Base-by-base conservation (phyloP, 2,113 vertebrate genomes). In the Poeciliopsis prolifica region DNA sequence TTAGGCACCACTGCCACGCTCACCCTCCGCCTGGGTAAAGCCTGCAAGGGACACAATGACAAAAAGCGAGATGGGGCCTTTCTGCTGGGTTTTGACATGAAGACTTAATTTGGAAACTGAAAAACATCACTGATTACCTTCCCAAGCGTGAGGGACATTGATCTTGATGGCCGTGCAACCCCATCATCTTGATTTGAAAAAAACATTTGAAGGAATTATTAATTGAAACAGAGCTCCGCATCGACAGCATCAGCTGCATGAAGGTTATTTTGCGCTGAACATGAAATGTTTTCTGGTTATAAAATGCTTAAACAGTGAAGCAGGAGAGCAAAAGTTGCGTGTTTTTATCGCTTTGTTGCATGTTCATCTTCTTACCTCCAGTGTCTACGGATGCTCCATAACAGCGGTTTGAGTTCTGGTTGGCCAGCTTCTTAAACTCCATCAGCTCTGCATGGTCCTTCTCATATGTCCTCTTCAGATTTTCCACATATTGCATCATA, bases 401-500 rank as follows among this genome's bases (percentile, higher is more conserved):
- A 74, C 92, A 97, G 75, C 97, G 96, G 82, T 94, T 97, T 30
- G 97, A 97, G 89, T 99, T 99, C 93, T 99, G 98, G 91, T 97
- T 98, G 86, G 97, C 97, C 81, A 99, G 94, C 88, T 99, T 99
- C 91, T 99, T 98, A 88, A 96, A 99, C 86, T 99, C 98, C 94
- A 95, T 97, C 82, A 99, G 92, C 81, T 99, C 97, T 0, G 97
- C 97, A 0, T 97, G 98, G 86, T 99, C 98, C 80, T 99, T 99
- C 94, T 99, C 98, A 42, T 99, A 99, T 0, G 97, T 98, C 84
- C 98, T 95, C 91, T 98, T 99, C 84, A 99, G 89, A 83, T 99
- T 99, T 90, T 99, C 98, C 79, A 99, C 97, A 51, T 98, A 99
- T 81, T 99, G 97, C 96, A 99, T 97, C 97, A 99, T 99, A 65